A percentile compares a stretch with the other conserved stretches of the same genome.
Evolutionary conservation across 92 coral and sea anemone species (phyloP).

Genomic region (Phymanthus crucifer): DNA sequence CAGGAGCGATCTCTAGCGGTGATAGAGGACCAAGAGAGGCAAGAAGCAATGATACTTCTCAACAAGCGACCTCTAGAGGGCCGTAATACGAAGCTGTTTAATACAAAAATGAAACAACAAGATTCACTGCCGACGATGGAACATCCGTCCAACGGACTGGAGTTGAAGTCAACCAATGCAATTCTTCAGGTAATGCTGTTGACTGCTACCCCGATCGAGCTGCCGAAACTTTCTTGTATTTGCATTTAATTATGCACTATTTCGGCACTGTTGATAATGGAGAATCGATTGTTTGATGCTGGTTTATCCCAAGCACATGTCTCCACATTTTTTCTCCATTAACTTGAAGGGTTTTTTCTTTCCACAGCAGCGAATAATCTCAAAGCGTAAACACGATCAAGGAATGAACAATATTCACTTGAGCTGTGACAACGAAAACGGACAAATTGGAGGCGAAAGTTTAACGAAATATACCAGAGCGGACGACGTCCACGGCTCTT

Average conservation of each 20-base stretch:
- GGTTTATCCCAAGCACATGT: conserved; percentile 50
- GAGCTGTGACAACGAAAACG: conserved; percentile 52
- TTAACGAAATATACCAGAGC: conserved; percentile 44
- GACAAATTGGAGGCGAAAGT: conserved; percentile 46
- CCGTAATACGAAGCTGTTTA: conserved; percentile 65
- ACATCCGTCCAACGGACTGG: conserved; percentile 76
- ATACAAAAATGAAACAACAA: conserved; percentile 62
- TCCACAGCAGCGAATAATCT: conserved; percentile 82
- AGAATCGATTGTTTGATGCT: conserved; percentile 57
- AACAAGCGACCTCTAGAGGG: conserved; percentile 77
- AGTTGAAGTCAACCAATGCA: conserved; percentile 70
- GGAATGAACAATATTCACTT: conserved; percentile 68
- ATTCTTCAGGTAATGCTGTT: conserved; percentile 74
- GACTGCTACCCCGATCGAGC: not conserved
- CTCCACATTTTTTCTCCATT: conserved; percentile 54
- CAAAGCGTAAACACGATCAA: conserved; percentile 83
- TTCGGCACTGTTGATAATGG: conserved; percentile 22
- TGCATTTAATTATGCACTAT: conserved; percentile 43
- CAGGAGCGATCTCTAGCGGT: conserved; percentile 77
- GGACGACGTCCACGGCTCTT: conserved; percentile 30
- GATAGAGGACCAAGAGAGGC: conserved; percentile 73
- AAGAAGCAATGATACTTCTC: conserved; percentile 61
- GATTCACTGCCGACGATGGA: conserved; percentile 69
- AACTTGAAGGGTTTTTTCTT: conserved; percentile 64
- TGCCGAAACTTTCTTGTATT: conserved; percentile 15